Evolutionary conservation across 2,888 invertebrate genomes (phyloP).

Genomic region (Petrolisthes manimaculis): DNA sequence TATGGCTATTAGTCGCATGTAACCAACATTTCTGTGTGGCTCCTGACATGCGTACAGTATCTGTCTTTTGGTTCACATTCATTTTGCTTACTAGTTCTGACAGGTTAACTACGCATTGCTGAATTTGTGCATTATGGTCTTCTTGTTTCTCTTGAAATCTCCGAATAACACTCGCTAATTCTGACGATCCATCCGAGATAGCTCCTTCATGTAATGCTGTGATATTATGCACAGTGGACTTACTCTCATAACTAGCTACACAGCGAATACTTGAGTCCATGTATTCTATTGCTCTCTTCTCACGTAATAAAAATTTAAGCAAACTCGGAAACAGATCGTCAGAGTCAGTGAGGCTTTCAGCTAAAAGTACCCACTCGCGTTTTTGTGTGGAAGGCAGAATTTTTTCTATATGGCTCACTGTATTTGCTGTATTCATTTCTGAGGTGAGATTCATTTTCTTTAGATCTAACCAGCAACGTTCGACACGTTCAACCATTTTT

Average conservation of each 20-base stretch:
- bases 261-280: not conserved
- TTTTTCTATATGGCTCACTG: not conserved
- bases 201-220: too few species aligned
- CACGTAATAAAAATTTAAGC: not conserved
- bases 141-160: not conserved
- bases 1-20: not conserved
- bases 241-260: too few species aligned
- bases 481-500: too few species aligned
- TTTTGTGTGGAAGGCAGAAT: not conserved
- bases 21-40: constrained; percentile 10
- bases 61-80: not conserved
- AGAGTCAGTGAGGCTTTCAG: not conserved
- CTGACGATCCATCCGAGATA: too few species aligned
- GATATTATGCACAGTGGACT: too few species aligned
- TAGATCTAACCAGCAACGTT: not conserved
- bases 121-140: not conserved
- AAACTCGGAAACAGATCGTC: not conserved
- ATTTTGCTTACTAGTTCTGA: not conserved
- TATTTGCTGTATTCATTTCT: not conserved
- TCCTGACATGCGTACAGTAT: not conserved
- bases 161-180: not conserved
- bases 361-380: not conserved
- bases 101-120: not conserved
- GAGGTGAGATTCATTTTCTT: not conserved
- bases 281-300: not conserved